Percentiles rank a stretch among this genome's conserved stretches.
Evolutionary conservation across 2,888 invertebrate genomes (phyloP).

Genomic region (Galeopsomyia nigrocyanea): DNA sequence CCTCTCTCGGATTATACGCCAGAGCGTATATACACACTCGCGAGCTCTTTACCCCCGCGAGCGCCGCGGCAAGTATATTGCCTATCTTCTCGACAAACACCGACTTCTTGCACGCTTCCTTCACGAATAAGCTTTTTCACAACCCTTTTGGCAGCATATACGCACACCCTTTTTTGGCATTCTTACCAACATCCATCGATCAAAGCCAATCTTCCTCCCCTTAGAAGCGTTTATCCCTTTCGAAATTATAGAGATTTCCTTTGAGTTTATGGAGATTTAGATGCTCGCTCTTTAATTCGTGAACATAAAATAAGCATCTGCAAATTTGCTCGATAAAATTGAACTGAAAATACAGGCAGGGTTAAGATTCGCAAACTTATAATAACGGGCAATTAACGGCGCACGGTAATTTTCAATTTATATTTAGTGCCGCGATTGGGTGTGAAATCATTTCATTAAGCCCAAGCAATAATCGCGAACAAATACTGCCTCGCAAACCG

Average conservation of each 20-base stretch:
- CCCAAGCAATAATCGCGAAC: not conserved
- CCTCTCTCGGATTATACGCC: slow-evolving; percentile 21
- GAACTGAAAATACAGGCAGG: too few species aligned
- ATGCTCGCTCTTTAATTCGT: too few species aligned
- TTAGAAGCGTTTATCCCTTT: not conserved
- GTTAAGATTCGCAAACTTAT: too few species aligned
- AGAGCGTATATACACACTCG: slow-evolving; percentile 26
- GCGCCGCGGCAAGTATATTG: slow-evolving; percentile 34
- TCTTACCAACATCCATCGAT: slow-evolving; percentile 26
- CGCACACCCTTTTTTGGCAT: slow-evolving; percentile 2
- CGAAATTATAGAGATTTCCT: slow-evolving; percentile 13
- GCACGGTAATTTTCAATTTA: too few species aligned
- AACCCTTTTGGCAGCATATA: slow-evolving; percentile 24
- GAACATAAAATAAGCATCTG: too few species aligned
- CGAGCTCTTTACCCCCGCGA: slow-evolving; percentile 5
- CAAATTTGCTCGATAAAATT: too few species aligned
- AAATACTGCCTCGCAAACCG: too few species aligned
- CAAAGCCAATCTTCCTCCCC: slow-evolving; percentile 1
- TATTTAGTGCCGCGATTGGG: not conserved
- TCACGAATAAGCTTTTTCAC: not conserved
- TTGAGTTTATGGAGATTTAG: not conserved
- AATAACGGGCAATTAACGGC: too few species aligned
- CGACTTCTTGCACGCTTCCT: slow-evolving; percentile 3
- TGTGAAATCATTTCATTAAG: slow-evolving; percentile 21
- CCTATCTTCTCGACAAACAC: not conserved